These are phyloP conservation scores for Epiblema foenella DNA, from an alignment of 2,888 invertebrate species.

Conservation along the genomic window DNA sequence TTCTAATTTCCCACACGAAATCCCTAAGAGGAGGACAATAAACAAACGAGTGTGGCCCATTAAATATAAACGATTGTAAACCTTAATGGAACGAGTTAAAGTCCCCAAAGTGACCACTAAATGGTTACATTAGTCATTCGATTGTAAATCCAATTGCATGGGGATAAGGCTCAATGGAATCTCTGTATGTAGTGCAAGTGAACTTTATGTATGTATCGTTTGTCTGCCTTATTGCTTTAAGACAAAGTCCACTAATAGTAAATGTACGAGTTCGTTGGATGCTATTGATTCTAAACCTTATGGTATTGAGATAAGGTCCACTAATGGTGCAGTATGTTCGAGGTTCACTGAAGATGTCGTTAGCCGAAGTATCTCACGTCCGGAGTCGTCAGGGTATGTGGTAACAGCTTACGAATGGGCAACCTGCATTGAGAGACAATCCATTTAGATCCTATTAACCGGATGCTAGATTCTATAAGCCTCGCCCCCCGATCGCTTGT, in stretches of 20 bases:
- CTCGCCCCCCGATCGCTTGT: too few relatives aligned
- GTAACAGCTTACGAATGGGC: background rate
- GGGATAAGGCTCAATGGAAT: background rate
- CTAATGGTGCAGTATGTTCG: background rate
- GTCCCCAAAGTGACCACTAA: background rate
- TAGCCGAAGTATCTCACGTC: background rate
- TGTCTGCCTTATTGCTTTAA: too few relatives aligned
- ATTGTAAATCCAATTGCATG: background rate
- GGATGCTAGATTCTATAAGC: too few relatives aligned
- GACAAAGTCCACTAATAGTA: too few relatives aligned
- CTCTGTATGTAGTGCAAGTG: background rate
- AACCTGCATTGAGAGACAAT: background rate
- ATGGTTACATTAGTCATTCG: background rate
- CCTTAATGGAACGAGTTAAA: background rate
- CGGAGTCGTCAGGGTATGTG: background rate
- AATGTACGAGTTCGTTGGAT: background rate
- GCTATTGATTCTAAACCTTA: background rate
- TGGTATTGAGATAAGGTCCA: background rate
- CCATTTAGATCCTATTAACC: too few relatives aligned
- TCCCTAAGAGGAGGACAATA: background rate
- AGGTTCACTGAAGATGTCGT: background rate
- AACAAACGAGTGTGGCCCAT: background rate
- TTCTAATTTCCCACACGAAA: background rate
- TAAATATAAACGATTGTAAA: background rate
- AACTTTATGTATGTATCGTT: too few relatives aligned